A percentile compares a stretch with the other conserved stretches of the same genome.
phyloP scores from a whole-genome alignment of 2,113 vertebrate species.

The Rhinolophus ferrumequinum region DNA sequence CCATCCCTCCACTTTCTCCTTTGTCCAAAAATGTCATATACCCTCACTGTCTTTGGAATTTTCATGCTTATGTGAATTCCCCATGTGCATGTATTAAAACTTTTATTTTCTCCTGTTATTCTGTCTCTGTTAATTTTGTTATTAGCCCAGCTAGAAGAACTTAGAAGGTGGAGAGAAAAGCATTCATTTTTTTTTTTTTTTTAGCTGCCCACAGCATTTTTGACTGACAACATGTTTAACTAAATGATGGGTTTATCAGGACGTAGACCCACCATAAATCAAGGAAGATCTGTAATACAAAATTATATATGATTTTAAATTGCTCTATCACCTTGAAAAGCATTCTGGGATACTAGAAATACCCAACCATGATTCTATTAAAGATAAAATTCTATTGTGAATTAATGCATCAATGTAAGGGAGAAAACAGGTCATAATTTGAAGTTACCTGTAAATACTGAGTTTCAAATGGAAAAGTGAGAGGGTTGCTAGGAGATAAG shows the following conservation, averaged over 20 bases:
- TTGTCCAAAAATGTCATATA: too few species aligned
- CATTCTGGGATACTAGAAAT: not conserved
- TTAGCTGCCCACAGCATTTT: not conserved
- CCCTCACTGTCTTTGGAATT: too few species aligned
- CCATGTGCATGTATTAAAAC: too few species aligned
- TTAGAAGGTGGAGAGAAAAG: too few species aligned
- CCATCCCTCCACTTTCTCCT: too few species aligned
- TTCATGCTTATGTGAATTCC: too few species aligned
- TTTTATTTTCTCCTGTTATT: too few species aligned
- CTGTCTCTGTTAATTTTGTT: too few species aligned
- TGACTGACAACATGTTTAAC: not conserved
- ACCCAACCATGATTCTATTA: not conserved
- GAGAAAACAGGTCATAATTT: slow-evolving; percentile 19
- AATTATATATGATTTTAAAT: slow-evolving; percentile 39
- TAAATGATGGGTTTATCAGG: not conserved
- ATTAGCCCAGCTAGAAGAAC: too few species aligned
- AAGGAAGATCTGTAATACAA: not conserved
- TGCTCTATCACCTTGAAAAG: not conserved
- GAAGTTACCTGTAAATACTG: slow-evolving; percentile 44
- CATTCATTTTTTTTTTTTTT: too few species aligned
- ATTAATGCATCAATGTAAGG: not conserved
- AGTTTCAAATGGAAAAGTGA: not conserved
- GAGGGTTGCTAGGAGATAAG: slow-evolving; percentile 11
- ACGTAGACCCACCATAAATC: not conserved
- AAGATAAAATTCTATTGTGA: not conserved